Conservation (phyloP, 2,113 vertebrate species). For the Dromaius novaehollandiae region DNA sequence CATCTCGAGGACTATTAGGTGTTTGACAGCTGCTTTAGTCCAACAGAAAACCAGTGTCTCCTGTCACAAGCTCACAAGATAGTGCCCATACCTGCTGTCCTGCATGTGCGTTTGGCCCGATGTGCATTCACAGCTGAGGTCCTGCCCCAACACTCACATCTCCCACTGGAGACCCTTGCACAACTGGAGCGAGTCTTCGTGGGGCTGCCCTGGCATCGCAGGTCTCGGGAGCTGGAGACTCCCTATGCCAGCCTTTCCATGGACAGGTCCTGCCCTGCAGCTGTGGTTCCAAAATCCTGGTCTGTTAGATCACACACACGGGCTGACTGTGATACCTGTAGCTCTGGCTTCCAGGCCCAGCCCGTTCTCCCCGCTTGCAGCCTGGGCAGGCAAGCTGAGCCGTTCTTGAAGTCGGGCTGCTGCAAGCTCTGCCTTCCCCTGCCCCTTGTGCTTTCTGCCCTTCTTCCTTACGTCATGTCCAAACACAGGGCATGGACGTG, state of each 20-base stretch:
- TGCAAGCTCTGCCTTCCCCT: not conserved
- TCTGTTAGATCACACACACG: not conserved
- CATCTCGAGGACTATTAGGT: too few relatives aligned
- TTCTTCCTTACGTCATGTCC: not conserved
- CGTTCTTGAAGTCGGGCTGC: not conserved
- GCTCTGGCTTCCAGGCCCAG: not conserved
- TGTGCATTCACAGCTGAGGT: not conserved
- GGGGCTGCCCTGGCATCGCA: not conserved
- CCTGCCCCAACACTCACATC: not conserved
- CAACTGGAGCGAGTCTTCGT: not conserved
- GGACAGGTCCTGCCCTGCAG: not conserved
- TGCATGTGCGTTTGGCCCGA: accelerated
- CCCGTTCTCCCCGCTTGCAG: not conserved
- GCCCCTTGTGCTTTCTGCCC: not conserved
- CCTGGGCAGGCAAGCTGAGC: not conserved
- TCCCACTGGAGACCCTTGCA: not conserved
- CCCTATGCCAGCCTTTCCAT: not conserved
- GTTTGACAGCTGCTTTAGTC: not conserved
- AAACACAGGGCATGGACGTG: not conserved
- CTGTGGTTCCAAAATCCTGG: not conserved
- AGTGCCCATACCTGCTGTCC: not conserved
- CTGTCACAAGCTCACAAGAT: not conserved
- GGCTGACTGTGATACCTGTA: not conserved
- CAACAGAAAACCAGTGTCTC: not conserved
- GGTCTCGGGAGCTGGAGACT: not conserved